Conservation (phyloP, 2,113 vertebrate species). For the Scatophagus argus region DNA sequence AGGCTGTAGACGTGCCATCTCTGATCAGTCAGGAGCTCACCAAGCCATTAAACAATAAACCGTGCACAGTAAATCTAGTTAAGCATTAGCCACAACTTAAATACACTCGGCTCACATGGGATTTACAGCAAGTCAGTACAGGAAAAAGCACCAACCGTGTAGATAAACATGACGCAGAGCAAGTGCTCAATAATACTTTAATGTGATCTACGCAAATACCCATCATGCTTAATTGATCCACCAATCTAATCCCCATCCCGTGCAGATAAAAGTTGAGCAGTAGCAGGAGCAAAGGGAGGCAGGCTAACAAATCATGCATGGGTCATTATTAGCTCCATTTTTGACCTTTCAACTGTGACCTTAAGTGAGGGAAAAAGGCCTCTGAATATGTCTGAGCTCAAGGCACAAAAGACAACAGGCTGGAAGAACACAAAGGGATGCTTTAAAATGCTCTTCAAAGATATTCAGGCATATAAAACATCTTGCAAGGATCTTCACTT, state of each 20-base stretch:
- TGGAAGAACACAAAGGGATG: conserved; percentile 26
- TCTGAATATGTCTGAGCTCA: neutral
- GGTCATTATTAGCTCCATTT: conserved; percentile 45
- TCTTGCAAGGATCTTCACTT: conserved; percentile 1
- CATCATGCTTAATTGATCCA: conserved; percentile 11
- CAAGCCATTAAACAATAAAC: neutral
- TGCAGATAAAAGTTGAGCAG: conserved; percentile 14
- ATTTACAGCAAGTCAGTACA: neutral
- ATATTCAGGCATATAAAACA: neutral
- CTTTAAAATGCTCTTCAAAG: conserved; percentile 17
- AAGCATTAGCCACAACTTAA: conserved; percentile 49
- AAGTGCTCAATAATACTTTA: conserved; percentile 3
- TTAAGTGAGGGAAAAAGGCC: conserved; percentile 7
- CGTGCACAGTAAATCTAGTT: conserved; percentile 39
- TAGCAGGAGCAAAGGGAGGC: neutral
- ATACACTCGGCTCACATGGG: neutral
- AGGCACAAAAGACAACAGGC: neutral
- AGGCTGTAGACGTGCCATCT: neutral
- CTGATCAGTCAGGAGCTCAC: conserved; percentile 4
- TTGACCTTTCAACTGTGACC: conserved; percentile 71
- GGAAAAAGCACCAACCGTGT: neutral
- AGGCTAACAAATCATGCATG: conserved; percentile 36
- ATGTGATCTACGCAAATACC: conserved; percentile 23
- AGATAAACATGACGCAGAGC: conserved; percentile 18
- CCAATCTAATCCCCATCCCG: neutral